Conservation (phyloP, 2,888 invertebrate genomes). For the Gibbula magus region DNA sequence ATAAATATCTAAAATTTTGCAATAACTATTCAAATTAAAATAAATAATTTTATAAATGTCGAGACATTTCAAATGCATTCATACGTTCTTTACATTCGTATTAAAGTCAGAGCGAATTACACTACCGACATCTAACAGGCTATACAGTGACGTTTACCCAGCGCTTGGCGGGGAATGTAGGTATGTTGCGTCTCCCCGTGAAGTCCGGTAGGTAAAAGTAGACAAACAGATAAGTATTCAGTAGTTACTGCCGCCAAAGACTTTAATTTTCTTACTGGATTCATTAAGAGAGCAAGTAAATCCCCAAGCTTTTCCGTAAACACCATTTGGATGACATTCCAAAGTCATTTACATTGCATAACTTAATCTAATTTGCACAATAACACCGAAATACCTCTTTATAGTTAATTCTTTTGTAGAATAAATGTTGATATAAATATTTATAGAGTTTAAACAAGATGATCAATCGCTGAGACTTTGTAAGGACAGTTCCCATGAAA, state of each 20-base stretch:
- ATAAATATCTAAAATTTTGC: too few species aligned
- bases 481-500: too few species aligned
- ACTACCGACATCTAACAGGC: neutral
- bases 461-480: too few species aligned
- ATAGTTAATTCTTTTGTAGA: too few species aligned
- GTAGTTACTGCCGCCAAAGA: neutral
- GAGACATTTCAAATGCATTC: neutral
- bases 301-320: neutral
- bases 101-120: neutral
- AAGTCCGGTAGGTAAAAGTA: conserved; percentile 4
- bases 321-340: neutral
- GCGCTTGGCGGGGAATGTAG: neutral
- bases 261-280: neutral
- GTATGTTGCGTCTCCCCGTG: neutral
- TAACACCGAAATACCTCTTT: too few species aligned
- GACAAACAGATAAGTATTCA: neutral
- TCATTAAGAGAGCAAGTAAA: neutral
- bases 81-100: neutral
- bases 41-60: too few species aligned
- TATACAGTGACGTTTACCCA: neutral
- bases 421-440: too few species aligned
- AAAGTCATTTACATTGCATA: neutral
- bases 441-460: too few species aligned
- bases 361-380: neutral
- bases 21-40: too few species aligned